These are phyloP conservation scores for Hippopotamyrus pictus DNA, from an alignment of 2,797 vertebrate species.

Conservation along the genomic window DNA sequence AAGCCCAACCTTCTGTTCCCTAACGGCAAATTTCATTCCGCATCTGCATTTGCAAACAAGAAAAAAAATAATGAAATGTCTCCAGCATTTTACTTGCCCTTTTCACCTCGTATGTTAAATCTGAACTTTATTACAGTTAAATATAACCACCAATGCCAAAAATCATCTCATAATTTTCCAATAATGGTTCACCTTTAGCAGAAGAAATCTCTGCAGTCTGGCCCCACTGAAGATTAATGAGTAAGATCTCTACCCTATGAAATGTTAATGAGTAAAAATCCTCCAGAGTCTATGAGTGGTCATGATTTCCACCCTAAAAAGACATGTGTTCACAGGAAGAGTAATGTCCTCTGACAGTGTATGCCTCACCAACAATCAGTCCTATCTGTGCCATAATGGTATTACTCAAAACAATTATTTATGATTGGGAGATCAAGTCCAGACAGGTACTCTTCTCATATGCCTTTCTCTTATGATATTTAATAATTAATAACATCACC, in stretches of 20 bases:
- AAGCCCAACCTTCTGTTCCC: not conserved
- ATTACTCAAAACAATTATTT: not conserved
- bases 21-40: not conserved
- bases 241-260: slow-evolving; percentile 1
- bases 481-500: not conserved
- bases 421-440: not conserved
- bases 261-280: slow-evolving; percentile 7
- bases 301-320: not conserved
- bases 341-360: not conserved
- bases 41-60: not conserved
- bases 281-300: not conserved
- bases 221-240: not conserved
- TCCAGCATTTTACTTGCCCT: not conserved
- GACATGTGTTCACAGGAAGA: not conserved
- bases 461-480: not conserved
- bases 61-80: not conserved
- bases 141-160: not conserved
- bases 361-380: not conserved
- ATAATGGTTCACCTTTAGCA: not conserved
- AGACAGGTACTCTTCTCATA: not conserved
- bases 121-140: slow-evolving; percentile 1
- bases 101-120: slow-evolving; percentile 8
- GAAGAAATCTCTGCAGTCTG: not conserved
- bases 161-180: not conserved
- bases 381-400: not conserved